Base-by-base conservation (phyloP, 2,797 vertebrate species). In the Toxotes lorentzi region DNA sequence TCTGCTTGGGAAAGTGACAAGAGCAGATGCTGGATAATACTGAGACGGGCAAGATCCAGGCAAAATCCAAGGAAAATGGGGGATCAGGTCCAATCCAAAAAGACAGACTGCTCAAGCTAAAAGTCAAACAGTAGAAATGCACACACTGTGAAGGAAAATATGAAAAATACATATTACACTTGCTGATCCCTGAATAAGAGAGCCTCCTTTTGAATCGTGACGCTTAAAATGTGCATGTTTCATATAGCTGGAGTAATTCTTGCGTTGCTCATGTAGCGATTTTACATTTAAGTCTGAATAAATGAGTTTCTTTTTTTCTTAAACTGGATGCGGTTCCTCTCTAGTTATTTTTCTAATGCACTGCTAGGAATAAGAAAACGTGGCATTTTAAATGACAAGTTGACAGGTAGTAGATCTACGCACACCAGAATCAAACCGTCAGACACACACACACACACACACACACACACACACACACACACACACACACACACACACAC, bases 221-320 rank as follows among this genome's bases (percentile, higher is more conserved):
- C 73, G 43, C 62, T 73, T 65, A 75, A 88, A 82, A 90, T 82
- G 90, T 75, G 85, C 85, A 83, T 65, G 65, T 76, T 68, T 87
- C 68, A 58, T 63, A 54, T 38, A 45, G 34, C 32, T 51, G 19
- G n/a, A 41, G 12, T 6, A 21, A 40, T 19, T 77, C 69, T 57
- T 67, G 47, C 30, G 2, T 45, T 59, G 70, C 60, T 21, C 51
- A 54, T 34, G 43, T 19, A 41, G 72, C n/a, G 35, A 10, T 58
- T 69, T 58, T 14, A 78, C 32, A 73, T 72, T 45, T 3, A 13
- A 60, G 0, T 70, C 38, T 54, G 47, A 43, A 63, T 74, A 59
- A 85, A 75, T 12, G 1, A 38, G 51, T 4, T 41, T 56, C 48
- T 32, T 48, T 59, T 53, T 32, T 67, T 43, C 24, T 27, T 27